Evolutionary conservation across 2,888 invertebrate species (phyloP).

Genomic region (Lasioglossum oenotherae): DNA sequence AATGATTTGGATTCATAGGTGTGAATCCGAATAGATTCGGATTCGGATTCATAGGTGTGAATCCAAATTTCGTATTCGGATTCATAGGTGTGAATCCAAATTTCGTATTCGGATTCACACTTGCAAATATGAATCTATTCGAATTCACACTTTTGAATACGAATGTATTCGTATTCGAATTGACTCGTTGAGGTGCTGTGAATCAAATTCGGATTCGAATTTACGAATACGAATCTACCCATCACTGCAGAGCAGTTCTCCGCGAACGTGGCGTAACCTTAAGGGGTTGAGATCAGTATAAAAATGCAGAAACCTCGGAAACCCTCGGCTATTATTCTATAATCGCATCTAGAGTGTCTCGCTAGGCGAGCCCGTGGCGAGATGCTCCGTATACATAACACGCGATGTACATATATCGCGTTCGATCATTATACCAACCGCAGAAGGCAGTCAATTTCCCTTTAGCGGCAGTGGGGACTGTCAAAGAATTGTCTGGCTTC

Average conservation of each 20-base stretch:
- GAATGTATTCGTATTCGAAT: too few relatives aligned
- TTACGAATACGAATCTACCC: too few relatives aligned
- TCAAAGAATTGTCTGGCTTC: constrained; percentile 70
- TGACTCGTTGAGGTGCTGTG: too few relatives aligned
- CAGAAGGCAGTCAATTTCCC: constrained; percentile 64
- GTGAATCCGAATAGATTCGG: too few relatives aligned
- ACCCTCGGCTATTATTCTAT: constrained; percentile 10
- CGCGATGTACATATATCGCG: constrained; percentile 61
- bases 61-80: too few relatives aligned
- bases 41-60: too few relatives aligned
- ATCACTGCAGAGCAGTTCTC: neutral
- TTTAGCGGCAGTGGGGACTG: constrained; percentile 47
- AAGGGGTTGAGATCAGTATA: neutral
- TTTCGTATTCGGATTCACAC: too few relatives aligned
- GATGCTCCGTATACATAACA: constrained; percentile 47
- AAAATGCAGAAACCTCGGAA: constrained; percentile 10
- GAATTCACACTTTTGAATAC: too few relatives aligned
- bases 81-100: too few relatives aligned
- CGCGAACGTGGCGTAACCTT: neutral
- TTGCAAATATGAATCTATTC: too few relatives aligned
- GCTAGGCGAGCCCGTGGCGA: neutral
- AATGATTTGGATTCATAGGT: too few relatives aligned
- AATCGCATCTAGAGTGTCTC: constrained; percentile 25
- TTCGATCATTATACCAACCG: constrained; percentile 67
- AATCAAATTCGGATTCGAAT: too few relatives aligned